Conservation (phyloP, 2,888 invertebrate genomes). For the Liodrosophila aerea region DNA sequence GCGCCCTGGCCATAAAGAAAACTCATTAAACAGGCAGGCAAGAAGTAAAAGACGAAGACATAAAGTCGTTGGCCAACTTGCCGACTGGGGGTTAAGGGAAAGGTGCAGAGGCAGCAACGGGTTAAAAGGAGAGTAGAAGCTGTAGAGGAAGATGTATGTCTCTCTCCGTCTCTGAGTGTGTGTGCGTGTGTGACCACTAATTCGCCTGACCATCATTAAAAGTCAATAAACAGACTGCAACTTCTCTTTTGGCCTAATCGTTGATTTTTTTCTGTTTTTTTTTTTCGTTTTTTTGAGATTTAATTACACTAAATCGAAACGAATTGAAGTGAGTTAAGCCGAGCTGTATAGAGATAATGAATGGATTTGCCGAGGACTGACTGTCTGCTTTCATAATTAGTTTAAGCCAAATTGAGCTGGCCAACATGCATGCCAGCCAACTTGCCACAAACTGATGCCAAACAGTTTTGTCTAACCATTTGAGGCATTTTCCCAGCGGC, state of each 20-base stretch:
- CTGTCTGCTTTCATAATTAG: slow-evolving; percentile 68
- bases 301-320: slow-evolving; percentile 44
- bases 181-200: slow-evolving; percentile 32
- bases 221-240: slow-evolving; percentile 66
- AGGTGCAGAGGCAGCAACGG: background rate
- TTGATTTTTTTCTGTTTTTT: slow-evolving; percentile 29
- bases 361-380: background rate
- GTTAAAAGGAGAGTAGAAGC: background rate
- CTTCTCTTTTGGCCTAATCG: slow-evolving; percentile 44
- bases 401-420: slow-evolving; percentile 55
- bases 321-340: slow-evolving; percentile 8
- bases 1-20: slow-evolving; percentile 72
- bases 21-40: slow-evolving; percentile 71
- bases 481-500: slow-evolving; percentile 65
- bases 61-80: slow-evolving; percentile 42
- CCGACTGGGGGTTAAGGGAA: slow-evolving; percentile 11
- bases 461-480: slow-evolving; percentile 55
- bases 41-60: slow-evolving; percentile 37
- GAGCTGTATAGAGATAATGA: background rate
- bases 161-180: too few relatives aligned
- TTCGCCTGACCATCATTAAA: slow-evolving; percentile 66
- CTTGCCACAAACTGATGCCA: slow-evolving; percentile 31
- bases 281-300: slow-evolving; percentile 39
- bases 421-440: slow-evolving; percentile 21
- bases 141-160: background rate